Evolutionary conservation across 2,888 invertebrate genomes (phyloP), one percentile per base, ranked within the genome.

Genomic region (Limnephilus marmoratus): DNA sequence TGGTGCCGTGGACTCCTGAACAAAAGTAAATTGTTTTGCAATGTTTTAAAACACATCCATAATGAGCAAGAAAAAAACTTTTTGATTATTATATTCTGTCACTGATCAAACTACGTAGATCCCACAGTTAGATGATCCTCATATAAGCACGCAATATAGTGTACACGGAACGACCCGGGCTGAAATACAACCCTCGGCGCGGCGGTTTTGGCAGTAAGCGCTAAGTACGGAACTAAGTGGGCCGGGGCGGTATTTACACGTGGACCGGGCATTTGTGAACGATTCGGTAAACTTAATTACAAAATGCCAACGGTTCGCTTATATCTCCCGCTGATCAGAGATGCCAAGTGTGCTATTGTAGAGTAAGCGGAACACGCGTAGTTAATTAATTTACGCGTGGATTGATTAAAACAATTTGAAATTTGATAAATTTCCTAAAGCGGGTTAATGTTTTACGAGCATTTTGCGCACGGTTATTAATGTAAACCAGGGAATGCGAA

Each of bases 211-310:
- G 86, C 86, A n/a, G 49, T 68, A 68, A 68, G 68, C 68, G 24
- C 82, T 34, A 34, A 82, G 82, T 82, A 82, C 31, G 24, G 49
- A 29, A 45, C 86, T 86, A 86, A 41, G 86, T 49, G 86, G 86
- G 45, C 85, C 49, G 13, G 13, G 86, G 86, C 86, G 29, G 86
- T 86, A 45, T 86, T 86, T 86, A 86, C 86, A 49, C 37, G 45
- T n/a, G 41, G 45, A 85, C 5, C 29, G 45, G 85, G 49, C 29
- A 86, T 86, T 86, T n/a, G 86, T 86, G 86, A 86, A 24, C 86
- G 45, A 86, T 45, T 86, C 86, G 86, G 86, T 29, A 45, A 86
- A 86, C 45, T 41, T 86, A 86, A 86, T 86, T 45, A 86, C n/a
- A 86, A 86, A 86, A 86, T 86, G 45, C 29, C 45, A 29, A n/a